Evolutionary conservation across 2,888 invertebrate genomes (phyloP), one percentile per base, ranked within the genome.

Genomic region (Antheraea assamensis): DNA sequence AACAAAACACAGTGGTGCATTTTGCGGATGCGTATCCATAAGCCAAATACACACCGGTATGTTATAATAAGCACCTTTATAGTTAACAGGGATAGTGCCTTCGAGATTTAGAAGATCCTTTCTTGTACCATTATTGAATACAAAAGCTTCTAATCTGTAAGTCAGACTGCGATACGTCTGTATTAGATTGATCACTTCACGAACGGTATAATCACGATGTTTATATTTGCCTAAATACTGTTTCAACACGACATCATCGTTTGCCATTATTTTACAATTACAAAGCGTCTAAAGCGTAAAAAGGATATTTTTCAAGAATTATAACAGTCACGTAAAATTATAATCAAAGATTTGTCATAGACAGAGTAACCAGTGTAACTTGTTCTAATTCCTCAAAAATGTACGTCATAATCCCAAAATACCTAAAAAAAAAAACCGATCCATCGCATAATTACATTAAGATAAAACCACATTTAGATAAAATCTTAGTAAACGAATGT

Each of bases 11-110:
- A 99, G 97, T 0, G 99, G 99, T 55, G 99, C 98, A 93, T 98
- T 98, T 87, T 97, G 97, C 0, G 99, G 99, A 95, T 99, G 99
- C 7, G 99, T 99, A 87, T 99, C 99, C 96, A 98, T 97, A 72
- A 99, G 88, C 98, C 98, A 99, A 83, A 99, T 97, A 87, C 98
- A 97, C 64, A 99, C 96, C 21, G 99, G 99, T 89, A 99, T 99
- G 93, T 99, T 98, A 92, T 99, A 99, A 70, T 95, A 96, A 75
- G 95, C 95, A 93, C 98, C 98, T 96, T 98, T 98, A 88, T 97
- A 99, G 73, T 96, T 95, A 1, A 99, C 98, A 68, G 99, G 99
- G 83, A 99, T 98, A 13, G 99, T 99, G 73, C 99, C 99, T 85
- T 96, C 96, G 73, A 99, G 94, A 88, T 97, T 97, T 61, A 98